phyloP scores from a whole-genome alignment of 2,113 vertebrate genomes.

The Meleagris gallopavo region DNA sequence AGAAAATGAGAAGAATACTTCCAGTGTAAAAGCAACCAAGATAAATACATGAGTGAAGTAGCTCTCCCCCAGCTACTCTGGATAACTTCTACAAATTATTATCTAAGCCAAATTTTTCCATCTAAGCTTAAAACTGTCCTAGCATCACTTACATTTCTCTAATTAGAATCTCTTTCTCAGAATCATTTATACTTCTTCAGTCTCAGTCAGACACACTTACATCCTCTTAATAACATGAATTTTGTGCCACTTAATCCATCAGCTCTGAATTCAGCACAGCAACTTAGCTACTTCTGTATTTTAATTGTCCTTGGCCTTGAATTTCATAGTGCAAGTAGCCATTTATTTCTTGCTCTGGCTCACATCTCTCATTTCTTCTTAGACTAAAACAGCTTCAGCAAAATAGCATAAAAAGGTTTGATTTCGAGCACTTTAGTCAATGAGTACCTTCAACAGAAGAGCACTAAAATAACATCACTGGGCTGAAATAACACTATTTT shows the following conservation, averaged over 20 bases:
- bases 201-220: conserved; percentile 8
- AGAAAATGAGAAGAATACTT: background rate
- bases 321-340: background rate
- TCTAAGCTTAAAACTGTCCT: background rate
- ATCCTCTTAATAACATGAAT: background rate
- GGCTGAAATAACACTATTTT: conserved; percentile 39
- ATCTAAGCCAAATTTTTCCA: background rate
- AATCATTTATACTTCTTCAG: background rate
- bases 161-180: background rate
- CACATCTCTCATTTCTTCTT: background rate
- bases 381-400: conserved; percentile 47
- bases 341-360: conserved; percentile 29
- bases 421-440: conserved; percentile 73
- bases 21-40: background rate
- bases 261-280: background rate
- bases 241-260: background rate
- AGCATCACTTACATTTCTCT: background rate
- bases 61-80: background rate
- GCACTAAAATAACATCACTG: conserved; percentile 62
- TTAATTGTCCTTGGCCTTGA: conserved; percentile 1
- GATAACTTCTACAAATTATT: background rate
- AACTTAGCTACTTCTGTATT: background rate
- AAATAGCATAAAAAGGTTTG: conserved; percentile 68
- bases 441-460: conserved; percentile 66
- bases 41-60: background rate